Base-by-base conservation (phyloP, 2,888 invertebrate genomes). In the Brachyopa scutellaris region DNA sequence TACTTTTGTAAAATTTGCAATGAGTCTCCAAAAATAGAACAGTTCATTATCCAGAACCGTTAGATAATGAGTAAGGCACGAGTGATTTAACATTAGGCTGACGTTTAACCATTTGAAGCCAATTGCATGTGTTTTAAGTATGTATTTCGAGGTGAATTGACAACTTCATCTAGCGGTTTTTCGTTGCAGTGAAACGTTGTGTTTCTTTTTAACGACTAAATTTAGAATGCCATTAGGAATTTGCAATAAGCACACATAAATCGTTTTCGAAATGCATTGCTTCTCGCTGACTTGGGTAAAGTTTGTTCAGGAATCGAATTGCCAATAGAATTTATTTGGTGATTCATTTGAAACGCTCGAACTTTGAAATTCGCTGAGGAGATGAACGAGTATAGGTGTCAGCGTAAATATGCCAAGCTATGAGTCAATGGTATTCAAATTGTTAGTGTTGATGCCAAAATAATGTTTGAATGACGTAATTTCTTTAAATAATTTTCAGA, bases 211-310 rank as follows among this genome's bases (percentile, higher is more conserved):
- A n/a, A n/a, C n/a, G n/a, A n/a, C n/a, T n/a, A 66, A 42, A 55
- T 67, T 53, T 42, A 67, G 53, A 67, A 53, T 23, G 42, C 42
- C 66, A 67, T 55, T 66, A 42, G 53, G 31, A 31, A 53, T 31
- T 26, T 17, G 23, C 13, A 36, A 9, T n/a, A n/a, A n/a, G n/a
- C n/a, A n/a, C n/a, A 26, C 38, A 40, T 2, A 15, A 1, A 7
- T 26, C n/a, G 42, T 19, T 42, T 51, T 13, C 26, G 17, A 26
- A 42, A 15, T 29, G 17, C 15, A 21, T 42, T 17, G 17, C 3
- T 23, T 26, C 26, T n/a, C n/a, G 21, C 7, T 7, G 19, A 13
- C n/a, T 47, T 23, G 33, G n/a, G n/a, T n/a, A n/a, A 33, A 13
- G n/a, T 45, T 19, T 45, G 47, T 49, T 47, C 2, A 7, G n/a